A percentile compares a stretch with the other conserved stretches of the same genome.
Evolutionary conservation across 1,140 invertebrate species (phyloP).

Genomic region (Drosophila punjabiensis): DNA sequence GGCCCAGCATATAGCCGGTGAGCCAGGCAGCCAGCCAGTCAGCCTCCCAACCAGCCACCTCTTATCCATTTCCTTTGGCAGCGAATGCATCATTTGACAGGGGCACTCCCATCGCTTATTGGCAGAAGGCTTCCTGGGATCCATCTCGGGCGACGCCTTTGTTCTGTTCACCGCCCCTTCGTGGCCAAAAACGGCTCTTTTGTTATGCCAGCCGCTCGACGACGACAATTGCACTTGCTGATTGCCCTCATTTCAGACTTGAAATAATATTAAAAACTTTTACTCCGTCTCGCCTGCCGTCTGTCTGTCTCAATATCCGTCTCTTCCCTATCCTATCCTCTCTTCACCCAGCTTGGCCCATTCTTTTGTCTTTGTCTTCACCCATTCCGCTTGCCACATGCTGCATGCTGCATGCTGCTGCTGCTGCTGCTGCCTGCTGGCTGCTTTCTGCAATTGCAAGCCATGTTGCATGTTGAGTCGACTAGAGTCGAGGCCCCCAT

Average conservation of each 20-base stretch:
- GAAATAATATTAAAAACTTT: slow-evolving; percentile 84
- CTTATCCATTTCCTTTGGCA: slow-evolving; percentile 9
- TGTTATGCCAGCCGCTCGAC: slow-evolving; percentile 79
- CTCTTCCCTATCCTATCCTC: slow-evolving; percentile 8
- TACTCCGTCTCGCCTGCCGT: slow-evolving; percentile 57
- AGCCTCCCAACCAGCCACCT: slow-evolving; percentile 4
- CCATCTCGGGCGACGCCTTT: slow-evolving; percentile 48
- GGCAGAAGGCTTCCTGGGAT: slow-evolving; percentile 41
- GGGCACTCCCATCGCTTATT: slow-evolving; percentile 36
- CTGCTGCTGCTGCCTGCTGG: slow-evolving; percentile 4
- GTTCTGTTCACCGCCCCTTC: slow-evolving; percentile 40
- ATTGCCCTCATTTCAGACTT: slow-evolving; percentile 83
- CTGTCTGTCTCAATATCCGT: slow-evolving; percentile 15
- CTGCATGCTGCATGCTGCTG: slow-evolving; percentile 18
- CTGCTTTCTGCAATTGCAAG: slow-evolving; percentile 46
- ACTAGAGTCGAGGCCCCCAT: slow-evolving; percentile 24
- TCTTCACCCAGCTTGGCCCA: slow-evolving; percentile 35
- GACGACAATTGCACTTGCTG: slow-evolving; percentile 78
- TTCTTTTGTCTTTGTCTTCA: slow-evolving; percentile 41
- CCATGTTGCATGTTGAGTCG: slow-evolving; percentile 46
- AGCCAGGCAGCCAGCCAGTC: background rate
- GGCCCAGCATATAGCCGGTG: slow-evolving; percentile 38
- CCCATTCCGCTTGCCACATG: slow-evolving; percentile 25
- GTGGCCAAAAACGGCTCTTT: slow-evolving; percentile 63
- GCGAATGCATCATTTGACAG: slow-evolving; percentile 44